Conservation (phyloP, 92 coral and sea anemone species). For the Phenganax subtilis region DNA sequence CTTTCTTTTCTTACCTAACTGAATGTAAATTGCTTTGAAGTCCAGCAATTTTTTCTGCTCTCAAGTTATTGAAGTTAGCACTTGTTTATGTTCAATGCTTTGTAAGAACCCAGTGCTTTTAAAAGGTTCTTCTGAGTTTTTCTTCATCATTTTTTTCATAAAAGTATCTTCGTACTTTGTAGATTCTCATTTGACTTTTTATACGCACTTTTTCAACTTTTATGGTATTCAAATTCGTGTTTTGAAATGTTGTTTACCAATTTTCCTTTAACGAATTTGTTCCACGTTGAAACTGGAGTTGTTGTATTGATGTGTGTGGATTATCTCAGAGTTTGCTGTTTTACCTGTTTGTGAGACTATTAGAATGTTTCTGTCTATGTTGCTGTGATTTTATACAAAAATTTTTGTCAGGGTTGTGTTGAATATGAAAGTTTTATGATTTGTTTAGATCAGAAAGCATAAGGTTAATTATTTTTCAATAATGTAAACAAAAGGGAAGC, state of each 20-base stretch:
- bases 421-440: not conserved
- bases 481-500: slow-evolving; percentile 8
- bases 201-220: not conserved
- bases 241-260: slow-evolving; percentile 13
- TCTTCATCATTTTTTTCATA: not conserved
- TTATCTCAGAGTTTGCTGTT: not conserved
- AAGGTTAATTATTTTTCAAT: not conserved
- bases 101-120: not conserved
- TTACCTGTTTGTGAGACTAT: not conserved
- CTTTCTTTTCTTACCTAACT: not conserved
- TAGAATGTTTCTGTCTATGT: not conserved
- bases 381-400: no score
- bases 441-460: not conserved
- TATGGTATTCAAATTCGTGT: not conserved
- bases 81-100: slow-evolving; percentile 7
- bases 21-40: not conserved
- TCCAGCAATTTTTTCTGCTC: not conserved
- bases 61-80: not conserved
- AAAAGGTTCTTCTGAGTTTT: slow-evolving; percentile 6
- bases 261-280: not conserved
- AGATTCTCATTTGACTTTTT: not conserved
- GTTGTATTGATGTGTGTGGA: not conserved
- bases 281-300: slow-evolving; percentile 3
- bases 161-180: not conserved
- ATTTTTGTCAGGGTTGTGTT: no score